A percentile compares a stretch with the other conserved stretches of the same genome.
phyloP scores from a whole-genome alignment of 2,113 vertebrate species.

The Rhabdomys dilectus region DNA sequence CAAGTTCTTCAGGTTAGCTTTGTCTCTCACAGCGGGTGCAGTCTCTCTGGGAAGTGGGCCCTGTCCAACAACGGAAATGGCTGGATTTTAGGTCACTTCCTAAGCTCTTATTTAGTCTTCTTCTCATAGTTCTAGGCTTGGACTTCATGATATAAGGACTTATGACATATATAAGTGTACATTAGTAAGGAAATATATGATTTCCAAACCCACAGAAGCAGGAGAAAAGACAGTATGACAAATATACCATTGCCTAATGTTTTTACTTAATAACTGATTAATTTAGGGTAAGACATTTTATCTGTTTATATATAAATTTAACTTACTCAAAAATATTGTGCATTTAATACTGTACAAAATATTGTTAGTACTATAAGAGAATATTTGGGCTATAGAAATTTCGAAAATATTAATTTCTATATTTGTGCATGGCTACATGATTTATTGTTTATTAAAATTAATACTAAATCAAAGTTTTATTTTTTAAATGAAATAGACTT shows the following conservation, averaged over 20 bases:
- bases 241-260: neutral
- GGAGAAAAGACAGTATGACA: neutral
- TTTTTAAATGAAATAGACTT: neutral
- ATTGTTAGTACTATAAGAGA: slow-evolving; percentile 22
- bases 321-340: neutral
- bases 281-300: neutral
- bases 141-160: neutral
- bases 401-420: slow-evolving; percentile 17
- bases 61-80: neutral
- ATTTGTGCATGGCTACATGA: neutral
- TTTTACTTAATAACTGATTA: slow-evolving; percentile 4
- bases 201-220: neutral
- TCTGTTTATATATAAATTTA: neutral
- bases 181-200: neutral
- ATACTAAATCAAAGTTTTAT: neutral
- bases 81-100: neutral
- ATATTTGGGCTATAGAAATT: neutral
- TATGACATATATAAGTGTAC: neutral
- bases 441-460: neutral
- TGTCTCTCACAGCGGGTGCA: neutral
- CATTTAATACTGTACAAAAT: neutral
- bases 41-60: neutral
- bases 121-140: neutral
- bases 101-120: neutral
- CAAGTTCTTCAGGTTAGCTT: neutral